Percentiles rank a stretch among this genome's conserved stretches.
Evolutionary conservation across 2,888 invertebrate species (phyloP).

Genomic region (Pantelozetes paolii): DNA sequence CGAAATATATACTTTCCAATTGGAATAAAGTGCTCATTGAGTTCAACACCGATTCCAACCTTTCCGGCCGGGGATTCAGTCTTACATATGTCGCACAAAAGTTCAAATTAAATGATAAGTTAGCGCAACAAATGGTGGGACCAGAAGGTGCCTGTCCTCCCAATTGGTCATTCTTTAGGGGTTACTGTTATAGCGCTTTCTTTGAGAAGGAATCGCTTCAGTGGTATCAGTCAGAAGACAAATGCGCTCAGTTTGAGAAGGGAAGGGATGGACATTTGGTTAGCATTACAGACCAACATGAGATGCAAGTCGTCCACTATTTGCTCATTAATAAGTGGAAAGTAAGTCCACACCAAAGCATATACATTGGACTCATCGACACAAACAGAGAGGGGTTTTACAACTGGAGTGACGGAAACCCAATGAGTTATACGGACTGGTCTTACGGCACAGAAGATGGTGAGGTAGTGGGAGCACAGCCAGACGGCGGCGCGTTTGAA

Average conservation of each 20-base stretch:
- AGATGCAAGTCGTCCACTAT: conserved; percentile 50
- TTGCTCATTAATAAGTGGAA: conserved; percentile 48
- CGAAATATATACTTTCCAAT: conserved; percentile 48
- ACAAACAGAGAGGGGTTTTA: conserved; percentile 49
- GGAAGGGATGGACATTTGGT: conserved; percentile 50
- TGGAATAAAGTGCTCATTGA: conserved; percentile 49
- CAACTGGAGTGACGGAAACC: conserved; percentile 50
- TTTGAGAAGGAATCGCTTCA: conserved; percentile 48
- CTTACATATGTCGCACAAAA: conserved; percentile 47
- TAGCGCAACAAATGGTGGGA: conserved; percentile 40
- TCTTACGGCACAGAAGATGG: conserved; percentile 41
- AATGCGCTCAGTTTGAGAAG: conserved; percentile 41
- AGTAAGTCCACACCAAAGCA: conserved; percentile 37
- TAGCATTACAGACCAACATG: conserved; percentile 49
- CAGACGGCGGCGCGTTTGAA: conserved; percentile 51
- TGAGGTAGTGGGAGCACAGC: conserved; percentile 47
- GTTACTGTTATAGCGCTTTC: conserved; percentile 49
- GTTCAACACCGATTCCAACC: conserved; percentile 49
- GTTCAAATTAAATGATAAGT: conserved; percentile 45
- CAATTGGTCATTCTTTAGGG: conserved; percentile 49
- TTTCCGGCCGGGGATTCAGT: conserved; percentile 48
- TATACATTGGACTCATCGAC: conserved; percentile 48
- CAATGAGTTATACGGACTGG: conserved; percentile 50
- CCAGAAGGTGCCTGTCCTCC: conserved; percentile 45
- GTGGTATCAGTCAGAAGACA: conserved; percentile 47